phyloP scores from a whole-genome alignment of 2,113 vertebrate species.

The Campylorhamphus procurvoides region DNA sequence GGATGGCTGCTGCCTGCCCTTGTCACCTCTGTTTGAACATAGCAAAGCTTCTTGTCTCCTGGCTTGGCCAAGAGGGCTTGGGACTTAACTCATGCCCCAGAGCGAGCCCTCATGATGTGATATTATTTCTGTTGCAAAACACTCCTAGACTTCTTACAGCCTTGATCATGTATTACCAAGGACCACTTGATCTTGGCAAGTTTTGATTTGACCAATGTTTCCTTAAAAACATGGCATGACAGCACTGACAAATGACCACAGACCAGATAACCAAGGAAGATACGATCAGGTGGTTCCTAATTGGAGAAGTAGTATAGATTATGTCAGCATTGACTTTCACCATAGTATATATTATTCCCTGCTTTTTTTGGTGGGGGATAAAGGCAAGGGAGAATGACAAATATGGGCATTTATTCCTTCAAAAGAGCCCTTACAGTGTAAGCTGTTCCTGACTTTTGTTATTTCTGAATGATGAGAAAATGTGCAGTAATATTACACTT shows the following conservation, averaged over 20 bases:
- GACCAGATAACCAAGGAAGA: not conserved
- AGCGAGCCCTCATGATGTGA: not conserved
- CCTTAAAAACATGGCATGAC: not conserved
- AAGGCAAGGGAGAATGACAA: not conserved
- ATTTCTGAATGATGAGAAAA: not conserved
- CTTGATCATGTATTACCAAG: not conserved
- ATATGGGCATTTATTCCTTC: not conserved
- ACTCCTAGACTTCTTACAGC: not conserved
- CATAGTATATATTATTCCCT: not conserved
- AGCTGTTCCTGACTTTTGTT: not conserved
- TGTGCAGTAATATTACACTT: not conserved
- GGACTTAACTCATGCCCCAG: accelerated
- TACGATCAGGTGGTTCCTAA: not conserved
- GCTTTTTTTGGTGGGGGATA: not conserved
- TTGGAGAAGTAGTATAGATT: not conserved
- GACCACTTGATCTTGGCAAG: not conserved
- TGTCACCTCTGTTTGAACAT: not conserved
- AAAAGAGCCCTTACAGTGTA: not conserved
- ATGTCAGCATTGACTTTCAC: not conserved
- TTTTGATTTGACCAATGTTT: not conserved
- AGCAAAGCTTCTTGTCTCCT: not conserved
- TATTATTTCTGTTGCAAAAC: not conserved
- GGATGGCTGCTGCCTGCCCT: not conserved
- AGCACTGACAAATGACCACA: not conserved
- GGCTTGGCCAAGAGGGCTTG: not conserved